Evolutionary conservation across 2,113 vertebrate species (phyloP), one percentile per base, ranked within the genome.

Genomic region (Montifringilla adamsi): DNA sequence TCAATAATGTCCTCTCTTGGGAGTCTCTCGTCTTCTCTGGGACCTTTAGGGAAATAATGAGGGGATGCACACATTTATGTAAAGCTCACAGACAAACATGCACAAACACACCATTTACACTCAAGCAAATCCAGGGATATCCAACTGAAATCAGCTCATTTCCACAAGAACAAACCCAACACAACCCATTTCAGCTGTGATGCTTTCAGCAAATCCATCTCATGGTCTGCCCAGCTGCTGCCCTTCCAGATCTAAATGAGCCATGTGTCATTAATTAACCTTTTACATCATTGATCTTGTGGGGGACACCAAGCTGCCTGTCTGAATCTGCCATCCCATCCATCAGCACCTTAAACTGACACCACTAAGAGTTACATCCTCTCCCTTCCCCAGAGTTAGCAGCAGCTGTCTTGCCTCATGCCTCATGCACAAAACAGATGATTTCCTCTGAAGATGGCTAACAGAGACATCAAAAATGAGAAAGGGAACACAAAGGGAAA

Each of bases 241-340:
- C 22, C 44, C 60, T 41, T 84, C 60, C 43, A 77, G 50, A 41
- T 91, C 49, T 89, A 80, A 92, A 89, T 68, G 46, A 91, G 70
- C 52, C 59, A 64, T 44, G 59, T 66, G 23, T 72, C 55, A 53
- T 83, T 85, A 92, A 96, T 84, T 93, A 95, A 92, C 72, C 72
- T 95, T 64, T 94, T 33, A 46, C n/a, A 35, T 80, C 19, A 46
- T 1, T 81, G 53, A 87, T 84, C 21, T 74, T 43, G 14, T 7
- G 37, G 66, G 28, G 59, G 60, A 60, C 58, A 87, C 50, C 58
- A 69, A 24, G 22, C 56, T 84, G 70, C 31, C 91, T 67, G 14
- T 82, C 75, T 77, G 62, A 76, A 82, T 94, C 52, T 94, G 66
- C 39, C 68, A 86, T 47, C 23, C 26, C 72, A 93, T 92, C 81